Evolutionary conservation across 1,140 invertebrate species (phyloP).

Genomic region (Drosophila micromelanica): DNA sequence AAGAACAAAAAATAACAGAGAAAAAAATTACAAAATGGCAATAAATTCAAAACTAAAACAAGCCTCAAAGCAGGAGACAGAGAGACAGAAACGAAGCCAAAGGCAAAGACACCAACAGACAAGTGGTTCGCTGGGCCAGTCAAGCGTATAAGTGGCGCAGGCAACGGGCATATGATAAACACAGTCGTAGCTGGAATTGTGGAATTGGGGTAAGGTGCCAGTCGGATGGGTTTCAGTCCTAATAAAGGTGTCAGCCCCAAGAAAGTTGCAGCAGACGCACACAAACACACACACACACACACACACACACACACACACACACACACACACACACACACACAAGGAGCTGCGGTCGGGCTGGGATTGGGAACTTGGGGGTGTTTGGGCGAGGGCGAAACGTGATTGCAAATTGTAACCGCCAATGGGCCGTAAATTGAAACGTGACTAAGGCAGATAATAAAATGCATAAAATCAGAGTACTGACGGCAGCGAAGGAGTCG

Average conservation of each 20-base stretch:
- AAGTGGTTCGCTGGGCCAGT: slow-evolving; percentile 52
- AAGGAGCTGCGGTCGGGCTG: slow-evolving; percentile 22
- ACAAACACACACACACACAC: too few species aligned
- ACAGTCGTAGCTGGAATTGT: slow-evolving; percentile 49
- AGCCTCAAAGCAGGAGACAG: slow-evolving; percentile 46
- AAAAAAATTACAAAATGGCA: slow-evolving; percentile 76
- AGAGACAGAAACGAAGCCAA: slow-evolving; percentile 16
- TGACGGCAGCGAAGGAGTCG: slow-evolving; percentile 49
- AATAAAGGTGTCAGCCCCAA: slow-evolving; percentile 74
- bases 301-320: too few species aligned
- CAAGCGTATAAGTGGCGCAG: slow-evolving; percentile 53
- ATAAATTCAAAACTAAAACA: slow-evolving; percentile 83
- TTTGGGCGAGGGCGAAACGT: slow-evolving; percentile 61
- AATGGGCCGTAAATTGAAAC: slow-evolving; percentile 84
- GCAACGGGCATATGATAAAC: slow-evolving; percentile 71
- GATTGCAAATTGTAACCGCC: slow-evolving; percentile 84
- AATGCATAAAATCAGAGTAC: slow-evolving; percentile 83
- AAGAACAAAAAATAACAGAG: slow-evolving; percentile 16
- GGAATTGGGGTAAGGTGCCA: slow-evolving; percentile 28
- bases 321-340: background rate
- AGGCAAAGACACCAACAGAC: slow-evolving; percentile 23
- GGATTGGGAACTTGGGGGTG: slow-evolving; percentile 21
- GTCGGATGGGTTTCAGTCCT: slow-evolving; percentile 44
- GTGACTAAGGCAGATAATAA: slow-evolving; percentile 83
- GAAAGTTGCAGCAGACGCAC: slow-evolving; percentile 52